phyloP scores from a whole-genome alignment of 2,888 invertebrate genomes.

The Lithophane socia region DNA sequence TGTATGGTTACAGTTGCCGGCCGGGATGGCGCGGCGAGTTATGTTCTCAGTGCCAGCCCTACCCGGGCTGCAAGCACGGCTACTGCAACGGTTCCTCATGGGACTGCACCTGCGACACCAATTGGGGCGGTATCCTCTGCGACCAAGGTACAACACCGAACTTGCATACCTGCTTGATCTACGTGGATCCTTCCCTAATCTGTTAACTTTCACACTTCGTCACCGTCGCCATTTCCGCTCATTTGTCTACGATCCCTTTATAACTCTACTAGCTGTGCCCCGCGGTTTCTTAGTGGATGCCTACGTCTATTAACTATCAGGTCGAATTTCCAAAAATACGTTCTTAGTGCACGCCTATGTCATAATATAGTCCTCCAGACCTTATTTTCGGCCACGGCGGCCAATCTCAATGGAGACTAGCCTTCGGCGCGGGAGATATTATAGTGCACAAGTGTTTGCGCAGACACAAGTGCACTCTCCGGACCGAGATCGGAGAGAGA shows the following conservation, averaged over 20 bases:
- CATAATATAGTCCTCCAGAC: too few species aligned
- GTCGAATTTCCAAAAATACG: too few species aligned
- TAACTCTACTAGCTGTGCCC: background rate
- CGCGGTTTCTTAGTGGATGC: too few species aligned
- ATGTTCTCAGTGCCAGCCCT: conserved; percentile 98
- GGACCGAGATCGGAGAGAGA: too few species aligned
- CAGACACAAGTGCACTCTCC: too few species aligned
- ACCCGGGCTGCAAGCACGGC: conserved; percentile 99
- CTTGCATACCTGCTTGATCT: background rate
- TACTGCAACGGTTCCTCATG: conserved; percentile 98
- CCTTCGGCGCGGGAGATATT: too few species aligned
- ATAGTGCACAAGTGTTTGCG: too few species aligned
- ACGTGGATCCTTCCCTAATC: background rate
- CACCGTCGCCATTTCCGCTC: background rate
- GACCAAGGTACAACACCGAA: conserved; percentile 94
- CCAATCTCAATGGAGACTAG: too few species aligned
- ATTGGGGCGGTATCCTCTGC: conserved; percentile 99
- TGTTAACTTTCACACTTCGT: background rate
- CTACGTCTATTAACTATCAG: too few species aligned
- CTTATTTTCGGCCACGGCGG: too few species aligned
- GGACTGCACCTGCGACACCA: conserved; percentile 99
- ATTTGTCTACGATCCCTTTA: background rate
- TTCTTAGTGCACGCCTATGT: too few species aligned
- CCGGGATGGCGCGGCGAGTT: conserved; percentile 97
- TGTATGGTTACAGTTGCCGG: conserved; percentile 92